Evolutionary conservation across 2,888 invertebrate species (phyloP), one percentile per base, ranked within the genome.

Genomic region (Caenorhabditis plicata): DNA sequence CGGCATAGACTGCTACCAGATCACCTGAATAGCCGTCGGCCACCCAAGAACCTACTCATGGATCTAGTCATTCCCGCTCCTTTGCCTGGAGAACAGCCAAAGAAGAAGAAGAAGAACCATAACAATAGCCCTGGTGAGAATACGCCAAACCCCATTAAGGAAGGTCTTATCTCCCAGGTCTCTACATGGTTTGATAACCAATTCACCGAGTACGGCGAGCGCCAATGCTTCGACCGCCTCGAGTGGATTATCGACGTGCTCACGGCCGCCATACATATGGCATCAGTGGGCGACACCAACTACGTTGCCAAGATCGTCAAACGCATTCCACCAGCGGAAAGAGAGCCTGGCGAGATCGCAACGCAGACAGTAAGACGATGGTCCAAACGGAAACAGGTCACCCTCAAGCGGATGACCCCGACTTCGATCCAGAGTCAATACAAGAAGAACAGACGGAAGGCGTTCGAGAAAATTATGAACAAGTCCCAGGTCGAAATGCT

Each of bases 331-430:
- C 47, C 47, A n/a, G 19, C 29, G 19, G 47, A 39, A 22, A 7
- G 13, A 3, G n/a, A 20, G 17, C 31, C 19, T n/a, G 47, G 47
- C 3, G 47, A 47, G 22, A 48, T 48, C 40, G 23, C 22, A 4
- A 48, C 48, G 11, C 48, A 48, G 19, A 48, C 48, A 23, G 40
- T n/a, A n/a, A n/a, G n/a, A n/a, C n/a, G n/a, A n/a, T n/a, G n/a
- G n/a, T n/a, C n/a, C n/a, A n/a, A n/a, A n/a, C n/a, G n/a, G n/a
- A n/a, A n/a, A n/a, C n/a, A n/a, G n/a, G n/a, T n/a, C n/a, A n/a
- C n/a, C n/a, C n/a, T n/a, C n/a, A n/a, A n/a, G n/a, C n/a, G n/a
- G n/a, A n/a, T n/a, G n/a, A n/a, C n/a, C n/a, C n/a, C n/a, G n/a
- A n/a, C n/a, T n/a, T n/a, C n/a, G n/a, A n/a, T n/a, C n/a, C n/a